Percentiles rank a stretch among this genome's conserved stretches.
These are phyloP conservation scores for Macrostomum lignano DNA, from an alignment of 1,140 invertebrate genomes.

Conservation along the genomic window DNA sequence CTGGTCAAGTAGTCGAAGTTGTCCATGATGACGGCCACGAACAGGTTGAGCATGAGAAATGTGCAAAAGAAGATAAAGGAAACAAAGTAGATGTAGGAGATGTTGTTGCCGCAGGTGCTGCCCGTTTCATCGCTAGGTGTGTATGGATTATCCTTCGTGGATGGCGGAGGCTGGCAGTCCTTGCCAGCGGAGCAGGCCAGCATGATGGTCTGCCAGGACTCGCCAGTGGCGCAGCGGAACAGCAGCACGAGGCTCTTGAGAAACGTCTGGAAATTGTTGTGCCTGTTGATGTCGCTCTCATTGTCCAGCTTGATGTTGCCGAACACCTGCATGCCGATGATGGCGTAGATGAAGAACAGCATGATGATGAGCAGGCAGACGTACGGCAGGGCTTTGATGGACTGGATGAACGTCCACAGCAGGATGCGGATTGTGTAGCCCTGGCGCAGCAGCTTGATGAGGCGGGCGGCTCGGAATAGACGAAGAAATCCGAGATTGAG, in stretches of 20 bases:
- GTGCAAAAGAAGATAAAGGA: slow-evolving; percentile 99
- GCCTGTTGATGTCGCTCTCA: slow-evolving; percentile 65
- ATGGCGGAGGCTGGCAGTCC: slow-evolving; percentile 27
- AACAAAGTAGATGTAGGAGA: slow-evolving; percentile 91
- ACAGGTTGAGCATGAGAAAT: slow-evolving; percentile 97
- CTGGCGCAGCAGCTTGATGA: slow-evolving; percentile 91
- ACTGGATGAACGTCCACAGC: slow-evolving; percentile 98
- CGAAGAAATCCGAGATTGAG: slow-evolving; percentile 92
- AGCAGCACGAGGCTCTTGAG: slow-evolving; percentile 88
- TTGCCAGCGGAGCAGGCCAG: slow-evolving; percentile 30
- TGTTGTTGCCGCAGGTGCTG: slow-evolving; percentile 51
- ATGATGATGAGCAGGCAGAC: slow-evolving; percentile 98
- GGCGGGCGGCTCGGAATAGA: slow-evolving; percentile 83
- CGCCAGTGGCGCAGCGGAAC: slow-evolving; percentile 97
- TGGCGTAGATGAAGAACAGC: slow-evolving; percentile 99
- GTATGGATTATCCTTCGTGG: slow-evolving; percentile 33
- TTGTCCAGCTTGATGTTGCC: slow-evolving; percentile 75
- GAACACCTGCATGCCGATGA: slow-evolving; percentile 89
- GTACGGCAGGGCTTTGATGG: slow-evolving; percentile 97
- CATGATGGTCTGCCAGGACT: slow-evolving; percentile 98
- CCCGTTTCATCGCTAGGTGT: too few species aligned
- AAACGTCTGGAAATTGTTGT: slow-evolving; percentile 98
- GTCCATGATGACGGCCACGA: slow-evolving; percentile 99
- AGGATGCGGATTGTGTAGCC: slow-evolving; percentile 97
- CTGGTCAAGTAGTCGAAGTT: slow-evolving; percentile 98